Evolutionary conservation across 2,113 vertebrate species (phyloP).

Genomic region (Rhinopomastus cyanomelas): DNA sequence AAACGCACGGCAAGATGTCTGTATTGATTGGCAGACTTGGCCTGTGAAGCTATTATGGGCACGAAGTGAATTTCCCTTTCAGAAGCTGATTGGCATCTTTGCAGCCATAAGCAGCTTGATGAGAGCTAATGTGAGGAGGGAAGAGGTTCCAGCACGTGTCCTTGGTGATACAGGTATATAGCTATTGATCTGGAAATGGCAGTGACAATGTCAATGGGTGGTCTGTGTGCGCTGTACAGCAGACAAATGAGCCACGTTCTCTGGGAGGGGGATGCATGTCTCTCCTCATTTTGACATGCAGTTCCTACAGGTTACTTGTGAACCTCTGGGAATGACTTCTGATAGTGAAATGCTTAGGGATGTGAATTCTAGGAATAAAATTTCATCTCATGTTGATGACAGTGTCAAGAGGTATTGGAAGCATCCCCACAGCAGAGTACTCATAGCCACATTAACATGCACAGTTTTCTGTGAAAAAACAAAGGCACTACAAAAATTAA

Average conservation of each 20-base stretch:
- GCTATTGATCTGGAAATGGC: constrained; percentile 43
- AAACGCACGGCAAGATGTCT: background rate
- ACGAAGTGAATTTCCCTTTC: background rate
- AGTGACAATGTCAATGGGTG: background rate
- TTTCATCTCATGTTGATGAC: background rate
- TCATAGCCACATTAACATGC: background rate
- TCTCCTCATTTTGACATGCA: background rate
- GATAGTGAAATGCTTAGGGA: background rate
- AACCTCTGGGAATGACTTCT: background rate
- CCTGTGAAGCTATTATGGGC: constrained; percentile 3
- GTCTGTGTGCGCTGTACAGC: background rate
- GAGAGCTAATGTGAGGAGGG: constrained; percentile 54
- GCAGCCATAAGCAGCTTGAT: constrained; percentile 66
- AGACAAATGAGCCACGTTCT: background rate
- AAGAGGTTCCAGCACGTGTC: constrained; percentile 40
- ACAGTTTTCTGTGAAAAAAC: background rate
- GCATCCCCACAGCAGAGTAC: background rate
- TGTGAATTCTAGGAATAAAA: background rate
- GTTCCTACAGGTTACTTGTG: background rate
- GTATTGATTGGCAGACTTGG: constrained; percentile 51
- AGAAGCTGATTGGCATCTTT: constrained; percentile 62
- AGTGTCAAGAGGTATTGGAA: background rate
- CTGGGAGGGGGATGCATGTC: background rate
- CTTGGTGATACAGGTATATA: constrained; percentile 15
- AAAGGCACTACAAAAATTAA: background rate